phyloP scores from a whole-genome alignment of 2,888 invertebrate species.

The Yponomeuta evonymella region DNA sequence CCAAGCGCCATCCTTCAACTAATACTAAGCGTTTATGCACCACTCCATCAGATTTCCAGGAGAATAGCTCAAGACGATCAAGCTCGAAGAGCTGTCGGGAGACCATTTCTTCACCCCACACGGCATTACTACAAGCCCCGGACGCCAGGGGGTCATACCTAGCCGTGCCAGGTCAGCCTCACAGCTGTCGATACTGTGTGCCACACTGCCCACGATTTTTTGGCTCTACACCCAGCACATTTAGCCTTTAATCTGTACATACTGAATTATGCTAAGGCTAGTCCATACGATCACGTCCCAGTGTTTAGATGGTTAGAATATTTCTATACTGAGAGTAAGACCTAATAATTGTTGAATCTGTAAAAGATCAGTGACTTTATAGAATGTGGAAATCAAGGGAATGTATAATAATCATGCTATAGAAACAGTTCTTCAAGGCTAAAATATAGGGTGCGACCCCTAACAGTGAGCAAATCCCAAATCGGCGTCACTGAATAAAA shows the following conservation, averaged over 20 bases:
- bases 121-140: slow-evolving; percentile 69
- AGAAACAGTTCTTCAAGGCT: no score
- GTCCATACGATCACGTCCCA: not conserved
- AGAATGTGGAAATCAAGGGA: no score
- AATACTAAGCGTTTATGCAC: slow-evolving; percentile 25
- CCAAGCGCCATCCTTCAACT: no score
- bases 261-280: not conserved
- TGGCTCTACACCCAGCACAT: not conserved
- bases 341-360: no score
- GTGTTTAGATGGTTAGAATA: not conserved
- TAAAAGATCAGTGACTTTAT: no score
- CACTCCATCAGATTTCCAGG: slow-evolving; percentile 70
- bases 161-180: slow-evolving; percentile 76
- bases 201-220: not conserved
- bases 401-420: no score
- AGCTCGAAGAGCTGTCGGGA: slow-evolving; percentile 64
- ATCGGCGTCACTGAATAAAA: no score
- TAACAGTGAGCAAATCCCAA: no score
- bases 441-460: no score
- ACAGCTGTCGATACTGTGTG: not conserved
- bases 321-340: no score
- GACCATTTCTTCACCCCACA: slow-evolving; percentile 66
- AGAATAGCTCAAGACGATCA: slow-evolving; percentile 67
- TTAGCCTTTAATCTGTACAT: slow-evolving; percentile 35
- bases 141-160: slow-evolving; percentile 79